phyloP scores from a whole-genome alignment of 2,113 vertebrate genomes.

The Pteronura brasiliensis region DNA sequence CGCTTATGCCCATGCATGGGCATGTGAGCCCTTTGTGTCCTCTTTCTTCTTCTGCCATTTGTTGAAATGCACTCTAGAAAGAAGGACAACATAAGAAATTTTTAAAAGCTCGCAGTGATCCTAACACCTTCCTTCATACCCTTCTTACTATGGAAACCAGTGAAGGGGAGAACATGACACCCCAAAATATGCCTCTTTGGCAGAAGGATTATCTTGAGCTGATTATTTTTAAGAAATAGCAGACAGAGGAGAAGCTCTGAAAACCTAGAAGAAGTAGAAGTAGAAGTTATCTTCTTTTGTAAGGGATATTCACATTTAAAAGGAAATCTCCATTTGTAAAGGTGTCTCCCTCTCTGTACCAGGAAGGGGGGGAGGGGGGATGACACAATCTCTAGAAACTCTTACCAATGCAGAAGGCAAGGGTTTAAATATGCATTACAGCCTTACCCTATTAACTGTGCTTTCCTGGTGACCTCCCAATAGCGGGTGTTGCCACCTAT shows the following conservation, averaged over 20 bases:
- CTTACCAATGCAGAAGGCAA: background rate
- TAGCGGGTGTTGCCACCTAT: too few species aligned
- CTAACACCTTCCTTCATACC: background rate
- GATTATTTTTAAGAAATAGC: background rate
- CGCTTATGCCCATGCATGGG: rapidly evolving
- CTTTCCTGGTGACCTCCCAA: background rate
- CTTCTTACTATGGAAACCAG: background rate
- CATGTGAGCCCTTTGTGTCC: background rate
- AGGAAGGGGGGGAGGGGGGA: background rate
- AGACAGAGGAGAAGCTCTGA: background rate
- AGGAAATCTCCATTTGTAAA: background rate
- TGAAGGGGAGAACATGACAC: background rate
- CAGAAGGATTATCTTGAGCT: background rate
- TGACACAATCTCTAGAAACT: background rate
- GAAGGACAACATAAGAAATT: background rate
- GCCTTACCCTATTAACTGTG: background rate
- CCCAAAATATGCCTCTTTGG: background rate
- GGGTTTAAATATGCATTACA: too few species aligned
- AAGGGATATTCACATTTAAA: background rate
- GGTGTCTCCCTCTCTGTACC: background rate
- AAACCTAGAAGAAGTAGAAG: background rate
- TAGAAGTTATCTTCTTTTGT: background rate
- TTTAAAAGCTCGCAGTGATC: background rate
- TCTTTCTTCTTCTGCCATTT: background rate
- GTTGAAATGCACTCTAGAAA: background rate